phyloP scores from a whole-genome alignment of 1,140 invertebrate genomes.

The Dolichoris vasculosae region DNA sequence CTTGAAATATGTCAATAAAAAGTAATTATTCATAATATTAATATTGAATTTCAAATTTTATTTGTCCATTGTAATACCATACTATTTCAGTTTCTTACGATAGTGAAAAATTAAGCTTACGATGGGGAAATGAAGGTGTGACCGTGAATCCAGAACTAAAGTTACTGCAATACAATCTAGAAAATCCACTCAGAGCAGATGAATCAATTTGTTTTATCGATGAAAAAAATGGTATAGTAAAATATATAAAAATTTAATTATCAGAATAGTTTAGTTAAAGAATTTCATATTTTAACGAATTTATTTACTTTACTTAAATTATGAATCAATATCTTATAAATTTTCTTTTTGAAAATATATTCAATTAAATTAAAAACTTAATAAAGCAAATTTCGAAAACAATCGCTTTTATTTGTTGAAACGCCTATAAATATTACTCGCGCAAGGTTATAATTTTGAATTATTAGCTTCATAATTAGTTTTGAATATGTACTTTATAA shows the following conservation, averaged over 20 bases:
- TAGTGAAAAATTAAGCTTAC: conserved; percentile 81
- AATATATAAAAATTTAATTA: not conserved
- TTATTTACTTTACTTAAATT: too few relatives aligned
- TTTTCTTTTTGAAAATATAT: too few relatives aligned
- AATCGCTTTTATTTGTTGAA: too few relatives aligned
- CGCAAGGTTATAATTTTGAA: too few relatives aligned
- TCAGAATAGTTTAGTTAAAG: not conserved
- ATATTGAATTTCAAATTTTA: not conserved
- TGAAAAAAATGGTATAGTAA: conserved; percentile 80
- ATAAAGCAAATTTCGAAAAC: too few relatives aligned
- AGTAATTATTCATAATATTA: not conserved
- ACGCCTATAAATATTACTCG: too few relatives aligned
- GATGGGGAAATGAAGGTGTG: conserved; percentile 81
- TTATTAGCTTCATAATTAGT: too few relatives aligned
- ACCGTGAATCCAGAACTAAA: conserved; percentile 86
- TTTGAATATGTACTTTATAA: too few relatives aligned
- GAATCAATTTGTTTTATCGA: conserved; percentile 81
- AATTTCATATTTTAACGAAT: not conserved
- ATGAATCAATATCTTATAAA: too few relatives aligned
- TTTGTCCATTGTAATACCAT: not conserved
- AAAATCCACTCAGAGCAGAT: conserved; percentile 80
- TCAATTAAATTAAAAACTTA: too few relatives aligned
- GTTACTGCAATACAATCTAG: conserved; percentile 84
- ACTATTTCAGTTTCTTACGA: conserved; percentile 82
- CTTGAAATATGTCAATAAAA: too few relatives aligned